A percentile compares a stretch with the other conserved stretches of the same genome.
Evolutionary conservation across 2,797 vertebrate species (phyloP).

Genomic region (Danio kyathit): DNA sequence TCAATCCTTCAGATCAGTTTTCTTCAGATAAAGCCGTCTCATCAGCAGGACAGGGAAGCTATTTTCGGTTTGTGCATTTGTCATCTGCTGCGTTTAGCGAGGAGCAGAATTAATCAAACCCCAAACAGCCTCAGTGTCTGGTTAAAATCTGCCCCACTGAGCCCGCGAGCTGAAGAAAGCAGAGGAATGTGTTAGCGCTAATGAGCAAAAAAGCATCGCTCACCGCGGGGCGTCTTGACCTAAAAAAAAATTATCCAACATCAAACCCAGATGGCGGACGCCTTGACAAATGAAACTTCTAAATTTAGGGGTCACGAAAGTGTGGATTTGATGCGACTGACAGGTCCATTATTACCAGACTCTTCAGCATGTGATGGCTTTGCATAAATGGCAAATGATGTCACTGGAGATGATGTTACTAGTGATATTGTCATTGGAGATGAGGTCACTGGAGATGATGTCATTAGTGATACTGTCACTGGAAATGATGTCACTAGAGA

Average conservation of each 20-base stretch:
- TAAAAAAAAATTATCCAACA: background rate
- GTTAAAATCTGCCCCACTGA: constrained; percentile 24
- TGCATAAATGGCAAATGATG: constrained; percentile 6
- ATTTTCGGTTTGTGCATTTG: constrained; percentile 28
- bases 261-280: constrained; percentile 25
- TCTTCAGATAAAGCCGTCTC: constrained; percentile 20
- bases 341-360: constrained; percentile 4
- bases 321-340: constrained; percentile 14
- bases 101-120: constrained; percentile 39
- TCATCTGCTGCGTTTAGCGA: constrained; percentile 16
- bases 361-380: background rate
- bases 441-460: too few relatives aligned
- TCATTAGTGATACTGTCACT: too few relatives aligned
- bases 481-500: too few relatives aligned
- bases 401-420: background rate
- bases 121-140: constrained; percentile 15
- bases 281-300: constrained; percentile 1
- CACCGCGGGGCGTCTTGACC: constrained; percentile 14
- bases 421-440: too few relatives aligned
- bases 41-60: constrained; percentile 20
- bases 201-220: constrained; percentile 24
- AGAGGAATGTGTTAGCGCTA: constrained; percentile 27
- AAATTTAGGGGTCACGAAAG: constrained; percentile 18
- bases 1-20: too few relatives aligned
- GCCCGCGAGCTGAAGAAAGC: background rate